phyloP scores from a whole-genome alignment of 1,140 invertebrate genomes.

The Drosophila mayri region DNA sequence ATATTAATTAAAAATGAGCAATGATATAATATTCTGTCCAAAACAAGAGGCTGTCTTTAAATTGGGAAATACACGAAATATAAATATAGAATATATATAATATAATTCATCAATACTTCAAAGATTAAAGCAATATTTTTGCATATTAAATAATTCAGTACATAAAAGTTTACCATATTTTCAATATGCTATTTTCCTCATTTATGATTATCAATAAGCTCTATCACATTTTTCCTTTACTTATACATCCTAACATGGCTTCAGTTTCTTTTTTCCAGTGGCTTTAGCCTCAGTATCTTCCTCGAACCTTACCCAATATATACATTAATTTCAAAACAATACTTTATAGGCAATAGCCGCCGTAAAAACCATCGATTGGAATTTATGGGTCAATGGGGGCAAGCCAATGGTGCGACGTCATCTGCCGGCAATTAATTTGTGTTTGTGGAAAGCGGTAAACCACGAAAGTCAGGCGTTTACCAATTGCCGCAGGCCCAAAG shows the following conservation, averaged over 20 bases:
- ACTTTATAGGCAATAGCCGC: not conserved
- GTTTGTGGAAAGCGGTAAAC: conserved; percentile 16
- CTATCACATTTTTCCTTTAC: not conserved
- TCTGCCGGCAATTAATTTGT: conserved; percentile 50
- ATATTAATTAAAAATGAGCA: too few relatives aligned
- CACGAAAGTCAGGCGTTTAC: not conserved
- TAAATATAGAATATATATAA: not conserved
- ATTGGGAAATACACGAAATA: not conserved
- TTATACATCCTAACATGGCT: not conserved
- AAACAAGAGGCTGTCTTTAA: too few relatives aligned
- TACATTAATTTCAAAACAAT: not conserved
- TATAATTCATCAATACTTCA: not conserved
- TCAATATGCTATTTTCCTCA: not conserved
- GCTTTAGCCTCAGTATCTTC: not conserved
- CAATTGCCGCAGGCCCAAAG: conserved; percentile 1
- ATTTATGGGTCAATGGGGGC: conserved; percentile 58
- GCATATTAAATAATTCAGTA: not conserved
- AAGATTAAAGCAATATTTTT: not conserved
- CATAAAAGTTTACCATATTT: not conserved
- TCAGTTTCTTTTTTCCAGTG: too few relatives aligned
- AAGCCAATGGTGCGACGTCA: conserved; percentile 42
- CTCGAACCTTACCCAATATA: not conserved
- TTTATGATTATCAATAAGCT: not conserved
- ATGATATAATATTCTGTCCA: too few relatives aligned
- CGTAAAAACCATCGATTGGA: conserved; percentile 6